Base-by-base conservation (phyloP, 2,888 invertebrate species). In the Meloe dianella region DNA sequence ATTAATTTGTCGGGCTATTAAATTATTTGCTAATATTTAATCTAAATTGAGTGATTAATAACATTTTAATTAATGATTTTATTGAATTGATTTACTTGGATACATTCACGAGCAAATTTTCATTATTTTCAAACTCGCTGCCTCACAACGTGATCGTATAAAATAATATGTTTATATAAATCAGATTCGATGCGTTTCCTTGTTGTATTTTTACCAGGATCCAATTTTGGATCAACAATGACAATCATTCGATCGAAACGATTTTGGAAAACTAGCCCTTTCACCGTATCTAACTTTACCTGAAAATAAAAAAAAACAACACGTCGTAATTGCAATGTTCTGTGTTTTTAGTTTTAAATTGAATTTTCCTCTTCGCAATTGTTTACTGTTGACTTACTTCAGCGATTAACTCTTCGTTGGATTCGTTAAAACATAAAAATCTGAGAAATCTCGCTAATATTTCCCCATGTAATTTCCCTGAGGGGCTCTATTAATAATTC, bases 121-220 rank as follows among this genome's bases (percentile, higher is more conserved):
- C 1, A n/a, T n/a, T n/a, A n/a, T 38, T 7, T 41, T 79, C 76
- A 81, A 51, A 82, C 82, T 70, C 81, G 78, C 66, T 83, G 88
- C 73, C 91, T 86, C 0, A 92, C 87, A 8, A 91, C 85, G 78
- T 95, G 94, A 81, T 95, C 95, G 77, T 92, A 94, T 58, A 95
- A 86, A 77, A 93, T 89, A 47, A 92, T 87, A 75, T 92, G 91
- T 3, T 90, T 89, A 79, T 93, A 94, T 74, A 87, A 86, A 0
- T 88, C 85, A 0, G 92, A 89, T 70, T 85, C 85, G 17, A 93
- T 82, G 61, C 90, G 85, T 60, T 86, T 84, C 69, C 93, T 87
- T 2, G 86, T 88, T 0, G 91, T 91, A 80, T 92, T 91, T 71
- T 88, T 87, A 0, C 92, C 92, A 0, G 91, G 90, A 0, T 85